Evolutionary conservation across 1,140 invertebrate species (phyloP), one percentile per base, ranked within the genome.

Genomic region (Bilobella aurantiaca): DNA sequence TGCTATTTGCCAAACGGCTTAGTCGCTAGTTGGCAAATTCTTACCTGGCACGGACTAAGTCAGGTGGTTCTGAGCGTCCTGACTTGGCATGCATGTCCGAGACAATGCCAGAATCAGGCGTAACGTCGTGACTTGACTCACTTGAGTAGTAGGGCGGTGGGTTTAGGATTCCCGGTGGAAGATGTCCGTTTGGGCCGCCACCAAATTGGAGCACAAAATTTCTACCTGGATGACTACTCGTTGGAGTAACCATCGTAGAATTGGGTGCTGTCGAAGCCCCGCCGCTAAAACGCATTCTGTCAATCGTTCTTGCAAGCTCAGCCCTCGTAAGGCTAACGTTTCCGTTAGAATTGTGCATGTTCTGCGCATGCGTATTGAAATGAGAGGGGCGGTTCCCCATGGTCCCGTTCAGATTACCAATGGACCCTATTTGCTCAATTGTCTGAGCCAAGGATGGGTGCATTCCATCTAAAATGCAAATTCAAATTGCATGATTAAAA

Each of bases 351-450:
- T 69, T 66, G 56, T 69, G 66, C 14, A 72, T 29, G 59, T 63
- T 65, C 46, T 72, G 70, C 25, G 68, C 59, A 59, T 73, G 66
- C 25, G 70, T 62, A 58, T 68, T 73, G 60, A 69, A 69, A 49
- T 69, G 68, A 47, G 58, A 56, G 18, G 49, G 53, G 31, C 71
- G 49, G 18, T 53, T 62, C n/a, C 56, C 32, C 58, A 65, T 64
- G 32, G 58, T 60, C 32, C 71, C 66, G 58, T 65, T 73, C 37
- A 73, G 58, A 53, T 73, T 73, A 21, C 68, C 68, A 64, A 73
- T 73, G 1, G 71, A 73, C n/a, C 71, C 71, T 23, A 73, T 73
- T 68, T 73, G 68, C 58, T 73, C 71, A 37, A 72, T 72, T 1
- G 67, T 72, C 42, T 72, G 70, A 27, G 70, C 65, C 53, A 72